Percentiles rank a stretch among this genome's conserved stretches.
Evolutionary conservation across 2,797 vertebrate genomes (phyloP).

Genomic region (Sebastes vulpes): DNA sequence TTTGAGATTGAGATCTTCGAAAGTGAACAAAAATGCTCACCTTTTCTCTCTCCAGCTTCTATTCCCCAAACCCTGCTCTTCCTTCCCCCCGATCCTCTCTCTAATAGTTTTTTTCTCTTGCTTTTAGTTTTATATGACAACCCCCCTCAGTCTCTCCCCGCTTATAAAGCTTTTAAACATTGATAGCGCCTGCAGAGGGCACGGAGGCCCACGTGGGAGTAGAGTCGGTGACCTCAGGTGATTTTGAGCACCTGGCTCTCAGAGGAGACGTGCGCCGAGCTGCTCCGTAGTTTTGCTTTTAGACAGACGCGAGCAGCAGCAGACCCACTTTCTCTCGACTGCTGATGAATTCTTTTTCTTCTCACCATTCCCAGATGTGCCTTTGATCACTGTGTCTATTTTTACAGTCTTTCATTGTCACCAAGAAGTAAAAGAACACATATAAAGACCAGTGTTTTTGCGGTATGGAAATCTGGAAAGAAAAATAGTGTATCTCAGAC

Average conservation of each 20-base stretch:
- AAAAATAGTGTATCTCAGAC: conserved; percentile 16
- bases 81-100: conserved; percentile 7
- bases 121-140: conserved; percentile 60
- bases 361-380: conserved; percentile 75
- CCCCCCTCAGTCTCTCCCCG: conserved; percentile 25
- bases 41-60: conserved; percentile 25
- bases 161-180: conserved; percentile 77
- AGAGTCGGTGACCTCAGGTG: conserved; percentile 73
- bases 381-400: conserved; percentile 84
- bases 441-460: conserved; percentile 45
- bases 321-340: conserved; percentile 63
- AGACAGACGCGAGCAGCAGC: conserved; percentile 49
- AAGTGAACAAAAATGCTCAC: conserved; percentile 33
- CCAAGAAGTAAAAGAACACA: conserved; percentile 66
- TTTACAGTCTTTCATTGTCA: conserved; percentile 80
- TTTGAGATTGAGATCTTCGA: not conserved
- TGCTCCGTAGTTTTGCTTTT: conserved; percentile 60
- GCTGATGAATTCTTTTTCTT: conserved; percentile 77
- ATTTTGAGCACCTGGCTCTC: conserved; percentile 78
- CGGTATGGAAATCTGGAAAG: conserved; percentile 44
- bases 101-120: conserved; percentile 40
- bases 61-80: conserved; percentile 1
- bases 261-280: conserved; percentile 36
- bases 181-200: conserved; percentile 67
- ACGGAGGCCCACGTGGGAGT: conserved; percentile 47